phyloP scores from a whole-genome alignment of 1,140 invertebrate genomes.

The Olivierus martensii region DNA sequence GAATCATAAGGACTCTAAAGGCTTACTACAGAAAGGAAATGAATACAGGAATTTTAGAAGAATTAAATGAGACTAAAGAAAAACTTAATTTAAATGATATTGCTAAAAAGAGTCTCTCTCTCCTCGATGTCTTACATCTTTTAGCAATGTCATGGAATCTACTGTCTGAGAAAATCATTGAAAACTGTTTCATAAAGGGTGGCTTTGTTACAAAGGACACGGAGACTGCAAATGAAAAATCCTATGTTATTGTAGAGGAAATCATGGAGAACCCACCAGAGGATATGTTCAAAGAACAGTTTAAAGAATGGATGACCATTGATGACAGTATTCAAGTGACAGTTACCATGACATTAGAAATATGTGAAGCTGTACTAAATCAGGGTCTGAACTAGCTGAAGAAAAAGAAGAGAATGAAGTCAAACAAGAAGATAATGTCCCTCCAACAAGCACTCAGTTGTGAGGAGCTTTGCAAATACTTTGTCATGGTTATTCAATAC shows the following conservation, averaged over 20 bases:
- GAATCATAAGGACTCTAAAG: background rate
- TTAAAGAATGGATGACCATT: background rate
- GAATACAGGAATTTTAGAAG: background rate
- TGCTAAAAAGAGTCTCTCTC: background rate
- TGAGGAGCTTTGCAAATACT: background rate
- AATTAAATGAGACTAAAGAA: too few species aligned
- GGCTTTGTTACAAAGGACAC: too few species aligned
- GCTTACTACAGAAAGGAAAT: background rate
- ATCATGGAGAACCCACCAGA: background rate
- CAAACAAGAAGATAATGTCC: background rate
- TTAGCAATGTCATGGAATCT: background rate
- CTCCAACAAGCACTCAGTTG: background rate
- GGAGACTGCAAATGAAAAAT: too few species aligned
- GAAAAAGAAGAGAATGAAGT: background rate
- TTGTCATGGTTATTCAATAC: background rate
- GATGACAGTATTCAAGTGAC: background rate
- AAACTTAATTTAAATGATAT: background rate
- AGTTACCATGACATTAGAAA: background rate
- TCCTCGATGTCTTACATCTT: background rate
- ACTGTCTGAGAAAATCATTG: too few species aligned
- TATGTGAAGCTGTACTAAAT: background rate
- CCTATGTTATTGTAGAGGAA: too few species aligned
- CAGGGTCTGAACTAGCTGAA: too few species aligned
- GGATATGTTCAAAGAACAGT: background rate
- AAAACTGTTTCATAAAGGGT: too few species aligned